These are phyloP conservation scores for Coenonympha arcania DNA, from an alignment of 2,888 invertebrate species.

Conservation along the genomic window DNA sequence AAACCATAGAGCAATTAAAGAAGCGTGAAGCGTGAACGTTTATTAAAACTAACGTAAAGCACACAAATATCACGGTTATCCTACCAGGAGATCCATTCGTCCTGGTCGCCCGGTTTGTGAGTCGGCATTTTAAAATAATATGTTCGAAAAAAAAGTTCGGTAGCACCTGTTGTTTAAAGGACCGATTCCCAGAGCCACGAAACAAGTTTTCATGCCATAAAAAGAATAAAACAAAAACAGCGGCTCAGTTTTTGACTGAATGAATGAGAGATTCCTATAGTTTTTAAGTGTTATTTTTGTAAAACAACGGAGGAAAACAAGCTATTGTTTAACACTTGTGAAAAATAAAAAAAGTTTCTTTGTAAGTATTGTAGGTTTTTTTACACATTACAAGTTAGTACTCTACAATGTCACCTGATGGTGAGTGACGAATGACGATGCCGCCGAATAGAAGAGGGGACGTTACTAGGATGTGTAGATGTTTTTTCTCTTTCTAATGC, in stretches of 20 bases:
- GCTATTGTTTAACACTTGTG: no score
- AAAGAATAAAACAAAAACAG: slow-evolving; percentile 46
- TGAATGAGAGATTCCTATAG: neutral
- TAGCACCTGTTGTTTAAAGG: slow-evolving; percentile 61
- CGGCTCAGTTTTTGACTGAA: slow-evolving; percentile 20
- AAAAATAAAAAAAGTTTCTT: no score
- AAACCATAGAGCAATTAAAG: neutral
- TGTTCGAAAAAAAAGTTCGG: slow-evolving; percentile 17
- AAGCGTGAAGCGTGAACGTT: neutral
- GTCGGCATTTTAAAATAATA: slow-evolving; percentile 5
- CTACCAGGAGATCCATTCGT: slow-evolving; percentile 24
- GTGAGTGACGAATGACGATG: no score
- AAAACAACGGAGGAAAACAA: no score
- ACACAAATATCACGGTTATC: slow-evolving; percentile 10
- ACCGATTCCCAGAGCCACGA: slow-evolving; percentile 52
- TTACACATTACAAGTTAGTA: neutral
- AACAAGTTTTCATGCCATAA: slow-evolving; percentile 53
- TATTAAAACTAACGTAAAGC: slow-evolving; percentile 4
- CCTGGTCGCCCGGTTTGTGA: slow-evolving; percentile 9
- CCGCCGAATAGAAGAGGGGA: no score
- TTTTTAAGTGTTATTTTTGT: no score
- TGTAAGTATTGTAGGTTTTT: no score
- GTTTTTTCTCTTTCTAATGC: no score
- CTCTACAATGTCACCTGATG: neutral
- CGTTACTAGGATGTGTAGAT: no score